These are phyloP conservation scores for Phyto melanocephala DNA, from an alignment of 2,888 invertebrate species.

Conservation along the genomic window DNA sequence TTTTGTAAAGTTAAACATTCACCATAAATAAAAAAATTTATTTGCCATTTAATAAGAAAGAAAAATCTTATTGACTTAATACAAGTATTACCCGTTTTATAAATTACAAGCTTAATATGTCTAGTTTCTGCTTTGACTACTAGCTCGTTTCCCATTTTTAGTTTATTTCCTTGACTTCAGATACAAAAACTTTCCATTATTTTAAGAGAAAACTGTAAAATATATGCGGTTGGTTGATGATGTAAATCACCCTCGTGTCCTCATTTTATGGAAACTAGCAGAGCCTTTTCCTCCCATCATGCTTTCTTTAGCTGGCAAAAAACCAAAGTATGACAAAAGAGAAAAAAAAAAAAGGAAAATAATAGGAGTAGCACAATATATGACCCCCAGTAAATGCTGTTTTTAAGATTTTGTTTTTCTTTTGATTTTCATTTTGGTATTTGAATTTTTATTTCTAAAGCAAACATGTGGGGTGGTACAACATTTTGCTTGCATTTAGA, in stretches of 20 bases:
- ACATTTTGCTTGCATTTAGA: constrained; percentile 1
- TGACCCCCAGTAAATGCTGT: constrained; percentile 55
- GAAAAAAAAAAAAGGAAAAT: not conserved
- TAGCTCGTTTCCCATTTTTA: constrained; percentile 43
- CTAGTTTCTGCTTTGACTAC: constrained; percentile 20
- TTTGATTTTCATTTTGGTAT: not conserved
- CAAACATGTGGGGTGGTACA: not conserved
- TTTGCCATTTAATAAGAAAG: too few species aligned
- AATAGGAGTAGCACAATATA: constrained; percentile 29
- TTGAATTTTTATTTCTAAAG: constrained; percentile 8
- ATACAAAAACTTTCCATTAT: constrained; percentile 6
- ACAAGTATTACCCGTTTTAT: not conserved
- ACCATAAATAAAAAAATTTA: too few species aligned
- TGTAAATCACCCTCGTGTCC: constrained; percentile 66
- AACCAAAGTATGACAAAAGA: constrained; percentile 1
- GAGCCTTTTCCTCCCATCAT: constrained; percentile 10
- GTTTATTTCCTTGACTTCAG: constrained; percentile 10
- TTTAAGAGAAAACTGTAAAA: constrained; percentile 33
- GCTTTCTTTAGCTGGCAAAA: constrained; percentile 1
- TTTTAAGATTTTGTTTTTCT: constrained; percentile 11
- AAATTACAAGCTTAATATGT: constrained; percentile 9
- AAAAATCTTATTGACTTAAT: too few species aligned
- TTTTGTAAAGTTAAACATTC: too few species aligned
- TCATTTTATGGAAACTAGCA: constrained; percentile 38
- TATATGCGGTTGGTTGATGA: constrained; percentile 51